phyloP scores from a whole-genome alignment of 1,140 invertebrate genomes.

The Uloborus diversus region DNA sequence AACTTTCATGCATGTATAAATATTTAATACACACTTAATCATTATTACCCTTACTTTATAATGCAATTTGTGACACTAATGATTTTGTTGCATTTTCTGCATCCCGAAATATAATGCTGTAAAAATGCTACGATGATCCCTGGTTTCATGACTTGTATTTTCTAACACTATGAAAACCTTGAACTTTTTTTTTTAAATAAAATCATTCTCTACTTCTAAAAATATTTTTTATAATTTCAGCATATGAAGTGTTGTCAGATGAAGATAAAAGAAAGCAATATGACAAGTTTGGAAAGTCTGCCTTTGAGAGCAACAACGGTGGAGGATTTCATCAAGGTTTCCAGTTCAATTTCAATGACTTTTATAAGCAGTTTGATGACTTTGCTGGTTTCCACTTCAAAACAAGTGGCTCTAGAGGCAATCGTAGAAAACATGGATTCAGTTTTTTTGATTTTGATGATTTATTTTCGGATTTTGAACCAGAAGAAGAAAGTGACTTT shows the following conservation, averaged over 20 bases:
- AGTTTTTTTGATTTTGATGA: constrained; percentile 60
- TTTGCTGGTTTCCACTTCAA: constrained; percentile 54
- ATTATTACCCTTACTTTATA: no score
- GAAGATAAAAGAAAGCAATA: constrained; percentile 64
- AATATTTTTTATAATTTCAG: no score
- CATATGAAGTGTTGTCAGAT: constrained; percentile 66
- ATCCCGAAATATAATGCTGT: no score
- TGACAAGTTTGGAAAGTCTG: constrained; percentile 61
- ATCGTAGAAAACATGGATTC: constrained; percentile 22
- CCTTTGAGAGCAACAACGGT: constrained; percentile 46
- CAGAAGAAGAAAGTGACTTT: constrained; percentile 25
- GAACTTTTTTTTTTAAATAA: no score
- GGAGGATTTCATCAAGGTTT: constrained; percentile 44
- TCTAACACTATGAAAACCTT: no score
- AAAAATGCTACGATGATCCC: no score
- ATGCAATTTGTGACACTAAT: no score
- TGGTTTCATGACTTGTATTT: no score
- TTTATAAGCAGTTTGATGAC: constrained; percentile 62
- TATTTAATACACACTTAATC: no score
- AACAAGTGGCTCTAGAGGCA: neutral
- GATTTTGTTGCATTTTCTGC: no score
- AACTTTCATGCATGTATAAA: no score
- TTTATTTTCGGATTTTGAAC: constrained; percentile 58
- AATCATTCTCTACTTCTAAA: no score
- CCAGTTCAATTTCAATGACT: constrained; percentile 63